phyloP scores from a whole-genome alignment of 2,113 vertebrate genomes.

The Paratilapia polleni region DNA sequence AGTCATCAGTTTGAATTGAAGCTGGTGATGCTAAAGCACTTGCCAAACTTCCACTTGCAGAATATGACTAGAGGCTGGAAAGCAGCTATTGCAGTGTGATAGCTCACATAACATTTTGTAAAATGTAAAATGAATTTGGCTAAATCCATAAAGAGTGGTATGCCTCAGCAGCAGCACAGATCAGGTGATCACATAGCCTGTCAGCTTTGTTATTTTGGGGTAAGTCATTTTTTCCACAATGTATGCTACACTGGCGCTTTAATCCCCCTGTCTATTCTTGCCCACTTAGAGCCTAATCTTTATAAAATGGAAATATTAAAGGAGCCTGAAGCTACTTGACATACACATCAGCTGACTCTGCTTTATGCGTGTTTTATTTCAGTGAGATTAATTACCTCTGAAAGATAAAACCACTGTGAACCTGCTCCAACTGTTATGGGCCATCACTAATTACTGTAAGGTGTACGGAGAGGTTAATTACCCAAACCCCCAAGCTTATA shows the following conservation, averaged over 20 bases:
- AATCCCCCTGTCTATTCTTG: background rate
- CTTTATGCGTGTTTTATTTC: background rate
- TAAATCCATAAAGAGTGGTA: background rate
- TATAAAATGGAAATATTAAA: background rate
- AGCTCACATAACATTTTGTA: background rate
- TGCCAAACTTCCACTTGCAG: background rate
- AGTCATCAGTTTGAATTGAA: background rate
- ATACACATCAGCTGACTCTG: background rate
- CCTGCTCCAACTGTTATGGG: background rate
- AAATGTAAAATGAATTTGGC: background rate
- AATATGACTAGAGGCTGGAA: background rate
- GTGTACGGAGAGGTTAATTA: background rate
- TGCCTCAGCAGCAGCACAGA: background rate
- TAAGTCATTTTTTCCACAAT: no score
- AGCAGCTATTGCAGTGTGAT: background rate
- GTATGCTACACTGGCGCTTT: background rate
- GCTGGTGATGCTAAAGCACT: background rate
- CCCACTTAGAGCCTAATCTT: background rate
- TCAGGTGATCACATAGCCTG: background rate
- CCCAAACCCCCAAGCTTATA: background rate
- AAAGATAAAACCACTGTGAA: background rate
- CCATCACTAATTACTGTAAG: background rate
- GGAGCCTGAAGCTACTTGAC: background rate
- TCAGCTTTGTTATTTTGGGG: background rate
- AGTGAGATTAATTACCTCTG: background rate